These are phyloP conservation scores for Muscicapa striata DNA, from an alignment of 2,797 vertebrate genomes.

Conservation along the genomic window DNA sequence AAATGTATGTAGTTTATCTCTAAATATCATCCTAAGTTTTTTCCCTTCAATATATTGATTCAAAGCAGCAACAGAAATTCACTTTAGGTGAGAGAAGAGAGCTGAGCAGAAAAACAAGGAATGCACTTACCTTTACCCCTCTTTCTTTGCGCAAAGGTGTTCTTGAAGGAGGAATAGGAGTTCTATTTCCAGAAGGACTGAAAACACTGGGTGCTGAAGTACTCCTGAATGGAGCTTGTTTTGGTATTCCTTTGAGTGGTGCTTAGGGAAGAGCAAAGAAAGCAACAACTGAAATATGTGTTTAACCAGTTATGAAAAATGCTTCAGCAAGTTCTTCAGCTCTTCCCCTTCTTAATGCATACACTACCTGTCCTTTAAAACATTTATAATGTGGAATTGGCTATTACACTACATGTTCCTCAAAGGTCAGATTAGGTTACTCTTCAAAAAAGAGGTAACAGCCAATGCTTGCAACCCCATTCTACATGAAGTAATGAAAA, in stretches of 20 bases:
- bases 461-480: not conserved
- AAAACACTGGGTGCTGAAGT: slow-evolving; percentile 94
- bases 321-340: not conserved
- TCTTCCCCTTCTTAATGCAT: not conserved
- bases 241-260: slow-evolving; percentile 97
- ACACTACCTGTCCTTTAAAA: not conserved
- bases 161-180: slow-evolving; percentile 90
- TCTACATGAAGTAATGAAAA: not conserved
- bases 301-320: not conserved
- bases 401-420: not conserved
- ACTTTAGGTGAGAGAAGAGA: not conserved
- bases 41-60: not conserved
- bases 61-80: not conserved
- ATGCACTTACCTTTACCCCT: slow-evolving; percentile 88
- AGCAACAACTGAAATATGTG: not conserved
- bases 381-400: not conserved
- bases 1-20: not conserved
- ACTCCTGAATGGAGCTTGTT: slow-evolving; percentile 93
- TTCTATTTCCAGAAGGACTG: slow-evolving; percentile 92
- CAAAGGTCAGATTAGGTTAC: not conserved
- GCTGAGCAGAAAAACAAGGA: not conserved
- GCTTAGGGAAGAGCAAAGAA: slow-evolving; percentile 74
- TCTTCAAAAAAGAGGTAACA: not conserved
- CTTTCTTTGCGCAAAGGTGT: slow-evolving; percentile 93
- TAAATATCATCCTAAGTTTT: not conserved